Conservation (phyloP, 2,113 vertebrate species). For the Hippocampus guttulatus region DNA sequence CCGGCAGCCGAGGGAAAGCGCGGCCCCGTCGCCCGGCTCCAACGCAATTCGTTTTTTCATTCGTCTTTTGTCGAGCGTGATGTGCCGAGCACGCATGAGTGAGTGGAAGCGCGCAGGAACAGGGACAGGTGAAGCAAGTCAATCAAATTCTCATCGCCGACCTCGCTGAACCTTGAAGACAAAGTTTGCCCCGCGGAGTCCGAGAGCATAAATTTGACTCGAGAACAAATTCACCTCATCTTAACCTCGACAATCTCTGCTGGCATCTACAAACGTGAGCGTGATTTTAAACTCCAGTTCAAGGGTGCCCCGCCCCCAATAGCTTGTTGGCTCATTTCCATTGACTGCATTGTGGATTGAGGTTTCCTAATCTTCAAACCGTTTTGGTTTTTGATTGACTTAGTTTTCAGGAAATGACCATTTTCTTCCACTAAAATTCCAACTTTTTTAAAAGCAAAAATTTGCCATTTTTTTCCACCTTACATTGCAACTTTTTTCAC, state of each 20-base stretch:
- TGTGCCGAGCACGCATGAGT: constrained; percentile 32
- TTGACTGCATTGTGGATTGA: neutral
- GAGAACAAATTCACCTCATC: neutral
- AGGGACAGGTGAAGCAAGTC: constrained; percentile 15
- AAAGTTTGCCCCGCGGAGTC: neutral
- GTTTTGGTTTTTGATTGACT: too few relatives aligned
- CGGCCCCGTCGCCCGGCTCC: neutral
- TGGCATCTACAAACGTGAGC: neutral
- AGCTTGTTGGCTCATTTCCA: neutral
- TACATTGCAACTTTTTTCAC: too few relatives aligned
- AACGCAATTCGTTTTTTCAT: constrained; percentile 22
- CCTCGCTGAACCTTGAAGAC: constrained; percentile 17
- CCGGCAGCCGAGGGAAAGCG: constrained; percentile 7
- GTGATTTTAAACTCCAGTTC: neutral
- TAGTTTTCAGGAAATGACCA: too few relatives aligned
- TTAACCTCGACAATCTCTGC: neutral
- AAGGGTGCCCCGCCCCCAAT: neutral
- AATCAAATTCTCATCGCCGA: constrained; percentile 35
- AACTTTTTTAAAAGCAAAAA: too few relatives aligned
- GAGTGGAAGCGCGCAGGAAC: constrained; percentile 2
- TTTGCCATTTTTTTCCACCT: too few relatives aligned
- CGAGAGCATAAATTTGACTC: neutral
- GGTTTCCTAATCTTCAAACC: too few relatives aligned
- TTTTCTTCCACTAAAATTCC: too few relatives aligned
- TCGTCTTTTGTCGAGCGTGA: constrained; percentile 8